phyloP scores from a whole-genome alignment of 2,113 vertebrate genomes.

The Nothoprocta perdicaria region DNA sequence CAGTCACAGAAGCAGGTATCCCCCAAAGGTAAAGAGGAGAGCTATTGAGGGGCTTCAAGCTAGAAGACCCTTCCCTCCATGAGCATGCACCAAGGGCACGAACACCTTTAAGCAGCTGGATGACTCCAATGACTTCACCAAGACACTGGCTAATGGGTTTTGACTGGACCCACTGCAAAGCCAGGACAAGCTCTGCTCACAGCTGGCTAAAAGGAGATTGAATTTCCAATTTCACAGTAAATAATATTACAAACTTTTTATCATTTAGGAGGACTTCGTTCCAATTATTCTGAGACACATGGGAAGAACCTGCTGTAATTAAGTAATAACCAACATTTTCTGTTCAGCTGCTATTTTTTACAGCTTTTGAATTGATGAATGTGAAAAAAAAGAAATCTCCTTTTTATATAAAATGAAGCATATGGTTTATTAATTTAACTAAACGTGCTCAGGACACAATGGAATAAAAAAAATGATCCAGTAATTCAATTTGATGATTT shows the following conservation, averaged over 20 bases:
- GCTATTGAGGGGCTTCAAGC: background rate
- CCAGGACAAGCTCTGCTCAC: background rate
- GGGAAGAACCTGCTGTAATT: slow-evolving; percentile 45
- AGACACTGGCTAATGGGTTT: background rate
- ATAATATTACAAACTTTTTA: slow-evolving; percentile 32
- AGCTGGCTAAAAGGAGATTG: background rate
- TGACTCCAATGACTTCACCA: background rate
- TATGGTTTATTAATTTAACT: slow-evolving; percentile 78
- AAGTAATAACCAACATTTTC: slow-evolving; percentile 41
- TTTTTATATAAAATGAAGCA: slow-evolving; percentile 66
- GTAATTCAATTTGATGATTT: slow-evolving; percentile 76
- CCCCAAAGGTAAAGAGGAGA: background rate
- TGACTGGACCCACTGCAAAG: background rate
- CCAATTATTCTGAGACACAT: slow-evolving; percentile 32
- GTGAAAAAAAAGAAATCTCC: slow-evolving; percentile 50
- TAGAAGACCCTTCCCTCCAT: background rate
- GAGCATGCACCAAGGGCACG: background rate
- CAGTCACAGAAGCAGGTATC: background rate
- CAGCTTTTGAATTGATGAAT: slow-evolving; percentile 54
- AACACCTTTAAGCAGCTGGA: background rate
- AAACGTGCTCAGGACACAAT: slow-evolving; percentile 72
- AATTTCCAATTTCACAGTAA: slow-evolving; percentile 55
- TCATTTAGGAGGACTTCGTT: slow-evolving; percentile 55
- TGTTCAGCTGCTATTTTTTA: slow-evolving; percentile 16
- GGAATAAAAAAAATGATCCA: slow-evolving; percentile 69